Conservation (phyloP, 2,113 vertebrate genomes). For the Pelusios castaneus region DNA sequence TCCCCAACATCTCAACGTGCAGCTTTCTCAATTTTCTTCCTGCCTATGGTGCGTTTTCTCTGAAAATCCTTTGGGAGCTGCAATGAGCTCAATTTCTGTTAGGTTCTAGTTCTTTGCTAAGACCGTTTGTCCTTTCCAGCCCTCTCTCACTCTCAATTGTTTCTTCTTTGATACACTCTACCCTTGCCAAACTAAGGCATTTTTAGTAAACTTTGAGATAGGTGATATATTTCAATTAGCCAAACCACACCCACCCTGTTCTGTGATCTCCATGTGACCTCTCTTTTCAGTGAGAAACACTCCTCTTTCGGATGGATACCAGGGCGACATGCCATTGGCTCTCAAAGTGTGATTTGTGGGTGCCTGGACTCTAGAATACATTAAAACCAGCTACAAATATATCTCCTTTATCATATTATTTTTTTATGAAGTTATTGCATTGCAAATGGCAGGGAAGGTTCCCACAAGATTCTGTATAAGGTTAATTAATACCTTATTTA, state of each 20-base stretch:
- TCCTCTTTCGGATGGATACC: background rate
- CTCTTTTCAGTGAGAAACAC: background rate
- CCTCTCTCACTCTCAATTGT: background rate
- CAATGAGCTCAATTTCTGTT: background rate
- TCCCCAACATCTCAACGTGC: constrained; percentile 5
- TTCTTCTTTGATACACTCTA: background rate
- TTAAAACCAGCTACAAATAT: background rate
- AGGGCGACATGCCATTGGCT: background rate
- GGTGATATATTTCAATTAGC: background rate
- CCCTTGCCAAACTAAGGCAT: background rate
- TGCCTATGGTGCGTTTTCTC: background rate
- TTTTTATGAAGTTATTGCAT: background rate
- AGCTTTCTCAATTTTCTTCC: background rate
- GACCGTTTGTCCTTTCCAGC: background rate
- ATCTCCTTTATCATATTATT: background rate
- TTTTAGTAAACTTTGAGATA: constrained; percentile 19
- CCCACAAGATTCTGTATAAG: background rate
- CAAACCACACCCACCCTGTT: constrained; percentile 49
- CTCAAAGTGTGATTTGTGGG: background rate
- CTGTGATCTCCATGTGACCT: background rate
- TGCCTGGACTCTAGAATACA: background rate
- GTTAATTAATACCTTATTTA: background rate
- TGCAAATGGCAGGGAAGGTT: background rate
- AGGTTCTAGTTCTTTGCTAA: background rate
- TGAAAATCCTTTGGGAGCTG: background rate